Percentiles rank a stretch among this genome's conserved stretches.
Conservation (phyloP, 2,797 vertebrate genomes). For the Syncerus caffer region DNA sequence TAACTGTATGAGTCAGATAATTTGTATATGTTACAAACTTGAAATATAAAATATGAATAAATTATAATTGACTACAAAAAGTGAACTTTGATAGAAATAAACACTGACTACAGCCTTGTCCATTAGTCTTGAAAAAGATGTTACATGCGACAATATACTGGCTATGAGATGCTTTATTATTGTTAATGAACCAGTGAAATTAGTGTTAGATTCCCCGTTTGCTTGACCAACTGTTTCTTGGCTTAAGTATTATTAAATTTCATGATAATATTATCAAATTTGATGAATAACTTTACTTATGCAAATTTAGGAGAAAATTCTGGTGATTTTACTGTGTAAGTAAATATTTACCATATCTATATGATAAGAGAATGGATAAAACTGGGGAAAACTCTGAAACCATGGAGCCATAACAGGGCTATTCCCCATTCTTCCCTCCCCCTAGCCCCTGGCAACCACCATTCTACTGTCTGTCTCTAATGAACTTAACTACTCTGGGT, state of each 20-base stretch:
- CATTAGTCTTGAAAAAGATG: conserved; percentile 56
- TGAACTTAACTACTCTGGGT: neutral
- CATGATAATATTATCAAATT: conserved; percentile 29
- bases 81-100: conserved; percentile 73
- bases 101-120: conserved; percentile 71
- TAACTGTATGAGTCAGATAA: conserved; percentile 53
- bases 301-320: conserved; percentile 50
- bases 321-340: neutral
- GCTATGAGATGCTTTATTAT: conserved; percentile 42
- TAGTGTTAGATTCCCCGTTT: conserved; percentile 19
- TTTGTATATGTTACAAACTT: conserved; percentile 64
- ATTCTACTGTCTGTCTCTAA: neutral
- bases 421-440: neutral
- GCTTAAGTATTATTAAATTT: conserved; percentile 32
- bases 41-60: conserved; percentile 79
- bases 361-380: neutral
- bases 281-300: conserved; percentile 34
- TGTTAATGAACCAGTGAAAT: conserved; percentile 63
- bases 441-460: neutral
- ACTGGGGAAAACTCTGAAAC: neutral
- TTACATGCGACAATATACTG: conserved; percentile 23
- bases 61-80: conserved; percentile 75
- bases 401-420: neutral
- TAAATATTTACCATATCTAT: neutral
- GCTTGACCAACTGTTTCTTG: conserved; percentile 2